Evolutionary conservation across 1,140 invertebrate species (phyloP), one percentile per base, ranked within the genome.

Genomic region (Eubasilissa regina): DNA sequence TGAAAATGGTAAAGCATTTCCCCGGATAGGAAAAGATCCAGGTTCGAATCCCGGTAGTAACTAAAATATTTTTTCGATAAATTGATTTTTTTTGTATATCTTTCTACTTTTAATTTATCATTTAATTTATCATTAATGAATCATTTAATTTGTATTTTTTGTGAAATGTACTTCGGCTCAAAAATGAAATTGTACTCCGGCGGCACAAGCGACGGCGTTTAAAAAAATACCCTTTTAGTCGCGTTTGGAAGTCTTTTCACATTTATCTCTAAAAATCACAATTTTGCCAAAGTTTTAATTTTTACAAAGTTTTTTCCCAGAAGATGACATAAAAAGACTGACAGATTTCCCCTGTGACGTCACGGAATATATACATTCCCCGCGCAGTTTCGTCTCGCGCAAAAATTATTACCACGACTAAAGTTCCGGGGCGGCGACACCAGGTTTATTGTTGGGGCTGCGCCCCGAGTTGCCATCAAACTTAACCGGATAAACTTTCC

Each of bases 301-400:
- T 62, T 62, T 62, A 25, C 19, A 11, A 68, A 68, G 4, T 68
- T 47, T 17, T 45, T 4, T 68, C 44, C 64, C 64, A 7, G 44
- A 17, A 68, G 64, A 45, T 44, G 35, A 17, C 64, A 68, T 68
- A 68, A 68, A 68, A 68, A 47, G 64, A 68, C 64, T 68, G 35
- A 68, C 64, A 68, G 64, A 68, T 68, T 68, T 68, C 64, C 64
- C 64, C n/a, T 0, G 64, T 68, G 64, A 68, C 64, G 44, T 68
- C 44, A 68, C 64, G 12, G 64, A 15, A 13, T 62, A 25, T 13
- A 13, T 43, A 62, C 25, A 62, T 62, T 11, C 64, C 44, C 58
- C 64, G n/a, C 35, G 10, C 12, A n/a, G 3, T 45, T 19, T 47
- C 64, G 15, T 68, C 35, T 68, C 44, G 25, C 25, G n/a, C 64